Evolutionary conservation across 2,797 vertebrate genomes (phyloP).

Genomic region (Siniperca scherzeri): DNA sequence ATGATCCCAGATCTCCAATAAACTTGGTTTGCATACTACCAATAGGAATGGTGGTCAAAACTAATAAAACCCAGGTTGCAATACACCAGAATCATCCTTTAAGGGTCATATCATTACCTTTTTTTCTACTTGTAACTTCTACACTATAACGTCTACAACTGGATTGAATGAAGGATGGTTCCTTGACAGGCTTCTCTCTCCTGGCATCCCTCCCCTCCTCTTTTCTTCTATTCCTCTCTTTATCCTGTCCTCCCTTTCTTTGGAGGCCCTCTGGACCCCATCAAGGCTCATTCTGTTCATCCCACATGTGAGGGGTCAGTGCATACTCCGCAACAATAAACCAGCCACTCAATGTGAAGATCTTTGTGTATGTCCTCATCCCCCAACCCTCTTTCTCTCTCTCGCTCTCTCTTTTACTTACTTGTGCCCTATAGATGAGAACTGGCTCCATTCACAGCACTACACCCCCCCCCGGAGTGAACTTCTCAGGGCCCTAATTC

Average conservation of each 20-base stretch:
- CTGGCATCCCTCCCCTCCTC: constrained; percentile 61
- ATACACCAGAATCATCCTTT: neutral
- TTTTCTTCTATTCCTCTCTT: constrained; percentile 66
- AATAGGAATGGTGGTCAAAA: neutral
- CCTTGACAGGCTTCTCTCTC: constrained; percentile 60
- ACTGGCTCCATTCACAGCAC: constrained; percentile 75
- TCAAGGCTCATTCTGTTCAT: constrained; percentile 79
- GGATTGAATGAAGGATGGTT: constrained; percentile 50
- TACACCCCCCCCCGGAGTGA: constrained; percentile 74
- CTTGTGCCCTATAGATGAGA: constrained; percentile 80
- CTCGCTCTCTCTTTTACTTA: constrained; percentile 59
- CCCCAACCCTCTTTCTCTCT: constrained; percentile 42
- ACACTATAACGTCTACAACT: neutral
- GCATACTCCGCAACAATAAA: constrained; percentile 79
- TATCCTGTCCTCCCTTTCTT: constrained; percentile 67
- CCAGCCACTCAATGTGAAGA: constrained; percentile 80
- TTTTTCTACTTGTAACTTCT: constrained; percentile 19
- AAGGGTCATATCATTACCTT: neutral
- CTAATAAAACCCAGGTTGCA: neutral
- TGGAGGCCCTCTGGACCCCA: constrained; percentile 74
- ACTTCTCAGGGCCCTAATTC: constrained; percentile 76
- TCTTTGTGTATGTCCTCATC: constrained; percentile 75
- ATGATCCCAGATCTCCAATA: neutral
- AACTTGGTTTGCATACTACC: neutral
- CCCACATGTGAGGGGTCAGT: constrained; percentile 81